Evolutionary conservation across 2,888 invertebrate species (phyloP).

Genomic region (Epsilonema sp.): DNA sequence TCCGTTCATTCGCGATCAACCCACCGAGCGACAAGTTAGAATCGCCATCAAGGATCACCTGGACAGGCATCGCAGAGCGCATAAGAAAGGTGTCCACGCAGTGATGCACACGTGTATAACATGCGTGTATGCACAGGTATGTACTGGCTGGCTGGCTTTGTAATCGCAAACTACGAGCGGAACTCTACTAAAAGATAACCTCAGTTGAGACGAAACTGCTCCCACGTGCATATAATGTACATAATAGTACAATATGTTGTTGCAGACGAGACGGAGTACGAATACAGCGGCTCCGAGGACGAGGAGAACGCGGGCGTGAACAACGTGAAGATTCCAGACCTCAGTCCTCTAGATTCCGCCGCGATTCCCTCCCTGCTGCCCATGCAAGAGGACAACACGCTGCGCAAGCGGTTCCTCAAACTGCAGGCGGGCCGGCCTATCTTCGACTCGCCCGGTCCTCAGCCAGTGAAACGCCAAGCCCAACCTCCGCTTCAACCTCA

Average conservation of each 20-base stretch:
- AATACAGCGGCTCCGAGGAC: constrained; percentile 83
- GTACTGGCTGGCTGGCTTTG: not conserved
- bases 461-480: not conserved
- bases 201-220: too few species aligned
- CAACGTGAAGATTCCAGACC: not conserved
- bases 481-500: not conserved
- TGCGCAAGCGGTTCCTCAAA: constrained; percentile 90
- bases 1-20: constrained; percentile 93
- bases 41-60: constrained; percentile 98
- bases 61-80: constrained; percentile 45
- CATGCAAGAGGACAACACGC: constrained; percentile 71
- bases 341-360: not conserved
- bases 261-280: constrained; percentile 50
- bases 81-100: too few species aligned
- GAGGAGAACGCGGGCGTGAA: constrained; percentile 51
- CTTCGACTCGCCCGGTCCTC: constrained; percentile 11
- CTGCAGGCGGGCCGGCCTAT: constrained; percentile 48
- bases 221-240: too few species aligned
- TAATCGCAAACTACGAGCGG: too few species aligned
- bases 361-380: constrained; percentile 56
- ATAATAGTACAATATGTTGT: not conserved
- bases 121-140: too few species aligned
- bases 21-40: constrained; percentile 88
- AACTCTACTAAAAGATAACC: too few species aligned
- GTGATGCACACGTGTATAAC: too few species aligned